These are phyloP conservation scores for Eudyptes chrysolophus DNA, from an alignment of 2,113 vertebrate genomes.

Conservation along the genomic window DNA sequence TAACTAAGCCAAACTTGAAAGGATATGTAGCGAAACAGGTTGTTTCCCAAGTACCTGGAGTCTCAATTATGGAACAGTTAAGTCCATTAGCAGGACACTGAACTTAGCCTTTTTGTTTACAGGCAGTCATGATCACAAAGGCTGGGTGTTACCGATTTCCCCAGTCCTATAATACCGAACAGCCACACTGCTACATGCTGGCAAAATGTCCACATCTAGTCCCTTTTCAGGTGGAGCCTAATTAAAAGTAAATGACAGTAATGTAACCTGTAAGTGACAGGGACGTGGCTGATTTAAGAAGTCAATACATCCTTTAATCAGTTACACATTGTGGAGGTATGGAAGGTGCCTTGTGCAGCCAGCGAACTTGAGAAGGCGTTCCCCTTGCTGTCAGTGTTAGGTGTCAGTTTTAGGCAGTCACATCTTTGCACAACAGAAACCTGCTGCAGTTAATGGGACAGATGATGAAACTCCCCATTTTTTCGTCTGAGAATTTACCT, in stretches of 20 bases:
- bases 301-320: neutral
- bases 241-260: neutral
- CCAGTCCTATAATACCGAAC: neutral
- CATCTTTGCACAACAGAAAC: neutral
- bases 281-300: neutral
- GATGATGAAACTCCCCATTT: neutral
- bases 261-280: neutral
- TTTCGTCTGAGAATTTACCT: neutral
- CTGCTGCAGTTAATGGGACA: neutral
- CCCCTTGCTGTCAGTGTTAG: neutral
- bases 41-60: neutral
- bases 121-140: neutral
- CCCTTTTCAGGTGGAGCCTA: neutral
- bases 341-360: neutral
- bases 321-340: neutral
- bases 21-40: neutral
- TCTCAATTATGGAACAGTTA: neutral
- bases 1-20: neutral
- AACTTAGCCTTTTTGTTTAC: neutral
- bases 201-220: neutral
- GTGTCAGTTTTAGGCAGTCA: neutral
- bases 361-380: rapidly evolving
- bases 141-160: neutral
- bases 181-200: neutral
- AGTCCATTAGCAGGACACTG: neutral